A percentile compares a stretch with the other conserved stretches of the same genome.
Evolutionary conservation across 2,888 invertebrate genomes (phyloP).

Genomic region (Brachylomia viminalis): DNA sequence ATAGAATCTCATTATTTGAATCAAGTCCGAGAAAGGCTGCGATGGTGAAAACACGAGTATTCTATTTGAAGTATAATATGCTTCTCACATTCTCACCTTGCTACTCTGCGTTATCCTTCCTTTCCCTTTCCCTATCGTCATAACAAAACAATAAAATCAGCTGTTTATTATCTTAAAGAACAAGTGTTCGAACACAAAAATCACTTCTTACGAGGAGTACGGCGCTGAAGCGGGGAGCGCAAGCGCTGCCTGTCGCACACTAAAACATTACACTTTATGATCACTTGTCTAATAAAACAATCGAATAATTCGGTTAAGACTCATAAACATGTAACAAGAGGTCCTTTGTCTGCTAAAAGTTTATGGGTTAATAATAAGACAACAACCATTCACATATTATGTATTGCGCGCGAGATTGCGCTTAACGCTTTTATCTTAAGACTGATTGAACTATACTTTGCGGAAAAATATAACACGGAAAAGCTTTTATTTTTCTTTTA

Average conservation of each 20-base stretch:
- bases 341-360: constrained; percentile 67
- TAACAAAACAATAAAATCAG: constrained; percentile 74
- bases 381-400: constrained; percentile 48
- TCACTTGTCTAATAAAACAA: constrained; percentile 86
- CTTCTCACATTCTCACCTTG: constrained; percentile 50
- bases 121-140: constrained; percentile 66
- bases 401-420: constrained; percentile 38
- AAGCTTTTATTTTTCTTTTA: constrained; percentile 83
- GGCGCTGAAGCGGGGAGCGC: constrained; percentile 68
- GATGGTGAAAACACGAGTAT: constrained; percentile 21
- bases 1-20: constrained; percentile 14
- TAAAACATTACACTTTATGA: constrained; percentile 82
- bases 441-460: constrained; percentile 68
- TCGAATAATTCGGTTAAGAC: constrained; percentile 78
- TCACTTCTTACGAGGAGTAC: constrained; percentile 79
- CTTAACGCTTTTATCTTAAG: constrained; percentile 62
- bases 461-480: constrained; percentile 81
- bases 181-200: constrained; percentile 80
- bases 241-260: constrained; percentile 67
- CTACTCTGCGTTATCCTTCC: constrained; percentile 49
- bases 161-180: constrained; percentile 70
- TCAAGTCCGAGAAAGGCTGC: constrained; percentile 4
- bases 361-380: constrained; percentile 55
- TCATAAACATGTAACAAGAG: constrained; percentile 66
- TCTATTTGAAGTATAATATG: constrained; percentile 34